Percentiles rank a stretch among this genome's conserved stretches.
Conservation (phyloP, 2,113 vertebrate genomes). For the Eptesicus fuscus region DNA sequence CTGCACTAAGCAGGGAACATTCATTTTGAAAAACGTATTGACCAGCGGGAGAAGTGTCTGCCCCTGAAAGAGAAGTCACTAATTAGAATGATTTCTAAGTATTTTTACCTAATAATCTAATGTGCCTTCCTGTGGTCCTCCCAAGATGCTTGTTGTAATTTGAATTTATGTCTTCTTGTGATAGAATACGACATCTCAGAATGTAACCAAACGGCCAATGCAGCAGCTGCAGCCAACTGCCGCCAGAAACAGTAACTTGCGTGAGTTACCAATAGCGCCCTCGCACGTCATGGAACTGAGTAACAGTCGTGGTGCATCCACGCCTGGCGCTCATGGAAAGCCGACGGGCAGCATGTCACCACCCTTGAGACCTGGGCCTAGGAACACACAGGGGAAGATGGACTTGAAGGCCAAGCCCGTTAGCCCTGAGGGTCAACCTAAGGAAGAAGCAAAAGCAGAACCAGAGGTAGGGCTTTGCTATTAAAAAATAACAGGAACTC, state of each 20-base stretch:
- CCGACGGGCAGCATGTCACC: slow-evolving; percentile 77
- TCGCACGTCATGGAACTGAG: slow-evolving; percentile 81
- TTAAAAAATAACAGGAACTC: neutral
- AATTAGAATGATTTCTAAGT: neutral
- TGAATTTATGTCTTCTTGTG: slow-evolving; percentile 4
- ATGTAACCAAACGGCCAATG: slow-evolving; percentile 81
- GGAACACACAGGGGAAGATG: slow-evolving; percentile 78
- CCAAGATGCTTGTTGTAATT: neutral
- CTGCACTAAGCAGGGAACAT: neutral
- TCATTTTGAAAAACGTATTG: fast-evolving
- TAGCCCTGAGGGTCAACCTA: slow-evolving; percentile 74
- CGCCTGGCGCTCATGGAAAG: slow-evolving; percentile 85
- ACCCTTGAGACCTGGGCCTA: slow-evolving; percentile 58
- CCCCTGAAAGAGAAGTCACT: neutral
- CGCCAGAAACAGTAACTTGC: slow-evolving; percentile 93
- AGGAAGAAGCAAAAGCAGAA: slow-evolving; percentile 76
- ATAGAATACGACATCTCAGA: slow-evolving; percentile 86
- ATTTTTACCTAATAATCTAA: neutral
- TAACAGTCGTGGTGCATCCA: slow-evolving; percentile 76
- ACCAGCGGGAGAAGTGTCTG: neutral
- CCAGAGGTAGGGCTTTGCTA: slow-evolving; percentile 81
- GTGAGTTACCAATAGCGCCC: slow-evolving; percentile 93
- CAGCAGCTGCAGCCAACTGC: slow-evolving; percentile 86
- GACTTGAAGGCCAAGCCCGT: slow-evolving; percentile 77
- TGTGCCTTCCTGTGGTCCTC: neutral